These are phyloP conservation scores for Acanthurus tractus DNA, from an alignment of 2,797 vertebrate genomes.

Conservation along the genomic window DNA sequence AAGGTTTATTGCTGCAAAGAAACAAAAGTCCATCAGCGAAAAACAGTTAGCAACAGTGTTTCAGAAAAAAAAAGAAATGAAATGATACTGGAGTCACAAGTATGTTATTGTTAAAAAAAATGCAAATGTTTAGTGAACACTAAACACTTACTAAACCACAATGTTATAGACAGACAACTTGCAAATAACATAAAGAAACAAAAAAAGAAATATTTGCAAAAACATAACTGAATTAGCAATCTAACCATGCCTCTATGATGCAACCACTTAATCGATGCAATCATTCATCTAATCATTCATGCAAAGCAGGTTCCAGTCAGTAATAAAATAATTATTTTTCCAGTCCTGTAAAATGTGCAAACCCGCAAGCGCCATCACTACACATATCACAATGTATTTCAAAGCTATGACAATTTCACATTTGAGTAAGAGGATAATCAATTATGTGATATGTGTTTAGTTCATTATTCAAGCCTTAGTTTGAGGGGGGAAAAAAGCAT, in stretches of 20 bases:
- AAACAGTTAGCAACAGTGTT: neutral
- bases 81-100: no score
- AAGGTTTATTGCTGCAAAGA: neutral
- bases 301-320: neutral
- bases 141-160: neutral
- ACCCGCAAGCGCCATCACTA: no score
- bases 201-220: neutral
- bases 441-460: no score
- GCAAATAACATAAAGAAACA: neutral
- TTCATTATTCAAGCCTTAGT: no score
- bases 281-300: neutral
- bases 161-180: neutral
- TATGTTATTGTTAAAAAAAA: neutral
- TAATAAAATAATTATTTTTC: no score
- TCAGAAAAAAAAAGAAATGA: no score
- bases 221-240: neutral
- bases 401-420: no score
- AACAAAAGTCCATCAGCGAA: conserved; percentile 4
- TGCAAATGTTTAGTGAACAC: neutral
- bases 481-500: no score
- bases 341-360: no score
- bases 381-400: no score
- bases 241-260: neutral
- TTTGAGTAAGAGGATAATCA: no score
- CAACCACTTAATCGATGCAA: neutral